These are phyloP conservation scores for Brachionus paranguensis DNA, from an alignment of 1,140 invertebrate genomes.

Conservation along the genomic window DNA sequence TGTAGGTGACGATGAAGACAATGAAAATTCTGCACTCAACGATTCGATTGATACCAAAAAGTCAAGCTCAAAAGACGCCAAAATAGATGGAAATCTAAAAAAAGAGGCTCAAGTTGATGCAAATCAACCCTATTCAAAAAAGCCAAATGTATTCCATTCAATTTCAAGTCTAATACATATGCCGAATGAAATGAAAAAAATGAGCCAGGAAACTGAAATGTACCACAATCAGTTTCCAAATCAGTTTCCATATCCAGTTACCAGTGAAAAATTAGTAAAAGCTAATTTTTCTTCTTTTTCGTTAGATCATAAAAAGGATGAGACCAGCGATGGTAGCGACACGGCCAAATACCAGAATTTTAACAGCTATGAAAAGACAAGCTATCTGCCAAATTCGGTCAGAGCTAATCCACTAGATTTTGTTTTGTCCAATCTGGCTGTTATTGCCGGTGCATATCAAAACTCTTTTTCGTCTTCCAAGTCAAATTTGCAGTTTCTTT, in stretches of 20 bases:
- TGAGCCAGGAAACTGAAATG: background rate
- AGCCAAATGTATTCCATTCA: background rate
- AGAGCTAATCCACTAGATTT: background rate
- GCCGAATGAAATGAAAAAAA: background rate
- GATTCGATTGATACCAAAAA: slow-evolving; percentile 31
- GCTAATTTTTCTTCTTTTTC: background rate
- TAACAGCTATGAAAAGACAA: background rate
- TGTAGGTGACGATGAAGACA: background rate
- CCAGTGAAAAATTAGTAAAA: background rate
- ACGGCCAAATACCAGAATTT: background rate
- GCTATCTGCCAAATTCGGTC: background rate
- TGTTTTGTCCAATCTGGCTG: slow-evolving; percentile 6
- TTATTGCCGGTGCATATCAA: slow-evolving; percentile 1
- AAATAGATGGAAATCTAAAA: background rate
- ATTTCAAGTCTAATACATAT: background rate
- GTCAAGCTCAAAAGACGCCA: background rate
- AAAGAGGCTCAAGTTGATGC: background rate
- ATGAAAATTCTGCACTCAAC: background rate
- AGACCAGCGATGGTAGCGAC: background rate
- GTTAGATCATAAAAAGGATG: background rate
- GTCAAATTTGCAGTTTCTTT: background rate
- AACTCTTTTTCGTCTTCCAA: slow-evolving; percentile 4
- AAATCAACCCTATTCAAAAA: background rate
- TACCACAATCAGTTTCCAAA: background rate
- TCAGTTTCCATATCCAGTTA: background rate